These are phyloP conservation scores for Hydrochoerus hydrochaeris DNA, from an alignment of 2,113 vertebrate genomes.

Conservation along the genomic window DNA sequence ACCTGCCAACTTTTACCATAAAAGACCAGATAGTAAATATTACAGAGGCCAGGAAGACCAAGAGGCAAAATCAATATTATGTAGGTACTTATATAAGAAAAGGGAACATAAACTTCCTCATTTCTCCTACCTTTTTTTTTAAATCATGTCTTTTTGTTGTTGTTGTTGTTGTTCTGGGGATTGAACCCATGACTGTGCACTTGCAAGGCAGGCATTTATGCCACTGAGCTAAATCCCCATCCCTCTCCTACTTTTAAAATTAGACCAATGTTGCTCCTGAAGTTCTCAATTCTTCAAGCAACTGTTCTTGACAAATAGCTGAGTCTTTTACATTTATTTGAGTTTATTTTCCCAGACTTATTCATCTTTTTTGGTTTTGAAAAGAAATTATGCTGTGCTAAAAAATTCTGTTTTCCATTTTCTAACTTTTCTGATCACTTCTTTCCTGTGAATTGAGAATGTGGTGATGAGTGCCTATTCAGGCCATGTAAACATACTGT, in stretches of 20 bases:
- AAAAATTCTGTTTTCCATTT: background rate
- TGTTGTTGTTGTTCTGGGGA: too few species aligned
- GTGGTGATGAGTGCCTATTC: background rate
- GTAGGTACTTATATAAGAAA: background rate
- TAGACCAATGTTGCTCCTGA: background rate
- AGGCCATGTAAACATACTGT: background rate
- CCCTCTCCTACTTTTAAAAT: constrained; percentile 29
- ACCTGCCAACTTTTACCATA: background rate
- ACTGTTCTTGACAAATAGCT: background rate
- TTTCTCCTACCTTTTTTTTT: constrained; percentile 33
- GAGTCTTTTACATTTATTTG: background rate
- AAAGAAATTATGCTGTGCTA: background rate
- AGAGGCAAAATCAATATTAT: background rate
- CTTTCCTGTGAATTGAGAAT: background rate
- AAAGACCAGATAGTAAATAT: background rate
- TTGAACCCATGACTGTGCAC: too few species aligned
- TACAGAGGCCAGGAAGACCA: background rate
- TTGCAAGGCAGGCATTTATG: too few species aligned
- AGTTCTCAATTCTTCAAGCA: background rate
- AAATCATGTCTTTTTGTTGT: too few species aligned
- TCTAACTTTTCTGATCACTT: background rate
- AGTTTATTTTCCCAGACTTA: background rate
- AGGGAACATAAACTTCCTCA: background rate
- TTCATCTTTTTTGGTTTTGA: background rate
- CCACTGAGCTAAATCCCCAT: too few species aligned